Evolutionary conservation across 2,888 invertebrate species (phyloP).

Genomic region (Amphipyra berbera): DNA sequence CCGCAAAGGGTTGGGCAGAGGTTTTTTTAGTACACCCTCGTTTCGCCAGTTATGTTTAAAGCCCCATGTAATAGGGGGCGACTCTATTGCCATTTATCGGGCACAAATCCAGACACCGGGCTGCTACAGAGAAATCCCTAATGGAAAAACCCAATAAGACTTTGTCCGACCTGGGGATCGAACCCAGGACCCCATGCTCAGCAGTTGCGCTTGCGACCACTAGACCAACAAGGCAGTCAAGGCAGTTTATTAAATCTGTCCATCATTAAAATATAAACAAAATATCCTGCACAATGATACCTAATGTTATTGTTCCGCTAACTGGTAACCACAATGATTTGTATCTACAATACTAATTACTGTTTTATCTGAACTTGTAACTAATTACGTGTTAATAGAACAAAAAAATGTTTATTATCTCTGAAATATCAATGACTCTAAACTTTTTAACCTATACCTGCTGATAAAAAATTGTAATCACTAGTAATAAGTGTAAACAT

Average conservation of each 20-base stretch:
- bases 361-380: slow-evolving; percentile 25
- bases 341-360: slow-evolving; percentile 22
- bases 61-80: no score
- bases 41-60: no score
- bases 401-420: slow-evolving; percentile 37
- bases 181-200: no score
- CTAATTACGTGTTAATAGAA: slow-evolving; percentile 24
- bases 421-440: slow-evolving; percentile 32
- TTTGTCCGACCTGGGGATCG: no score
- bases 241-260: background rate
- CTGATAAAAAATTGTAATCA: slow-evolving; percentile 30
- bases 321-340: slow-evolving; percentile 13
- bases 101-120: no score
- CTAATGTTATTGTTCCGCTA: slow-evolving; percentile 25
- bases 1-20: no score
- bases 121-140: no score
- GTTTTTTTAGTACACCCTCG: no score
- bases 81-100: no score
- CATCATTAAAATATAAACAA: background rate
- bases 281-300: background rate
- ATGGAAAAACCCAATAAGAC: no score
- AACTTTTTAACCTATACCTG: slow-evolving; percentile 36
- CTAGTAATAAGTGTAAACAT: background rate
- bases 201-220: no score
- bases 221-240: no score